Evolutionary conservation across 2,888 invertebrate genomes (phyloP).

Genomic region (Crocallis elinguaria): DNA sequence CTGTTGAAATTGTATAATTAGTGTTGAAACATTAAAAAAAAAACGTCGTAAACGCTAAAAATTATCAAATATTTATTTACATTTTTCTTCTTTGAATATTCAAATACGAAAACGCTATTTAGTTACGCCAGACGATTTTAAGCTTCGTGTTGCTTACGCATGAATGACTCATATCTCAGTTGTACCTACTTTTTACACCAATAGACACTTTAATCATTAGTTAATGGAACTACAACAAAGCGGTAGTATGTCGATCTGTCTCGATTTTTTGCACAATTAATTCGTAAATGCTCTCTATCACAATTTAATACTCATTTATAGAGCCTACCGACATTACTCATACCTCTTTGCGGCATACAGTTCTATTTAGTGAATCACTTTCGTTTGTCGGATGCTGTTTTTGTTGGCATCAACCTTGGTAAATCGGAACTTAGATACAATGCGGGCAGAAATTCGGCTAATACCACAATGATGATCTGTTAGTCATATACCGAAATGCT

Average conservation of each 20-base stretch:
- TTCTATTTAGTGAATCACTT: conserved; percentile 55
- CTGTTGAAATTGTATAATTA: no score
- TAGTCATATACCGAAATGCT: conserved; percentile 22
- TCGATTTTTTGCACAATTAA: conserved; percentile 30
- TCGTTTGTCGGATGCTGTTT: conserved; percentile 44
- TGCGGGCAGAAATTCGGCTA: conserved; percentile 41
- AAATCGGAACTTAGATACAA: conserved; percentile 46
- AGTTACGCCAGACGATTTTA: no score
- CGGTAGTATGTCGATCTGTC: background rate
- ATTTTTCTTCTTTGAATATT: no score
- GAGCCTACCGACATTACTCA: conserved; percentile 35
- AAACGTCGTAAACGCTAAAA: no score
- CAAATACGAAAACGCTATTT: no score
- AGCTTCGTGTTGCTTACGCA: no score
- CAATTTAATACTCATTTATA: conserved; percentile 28
- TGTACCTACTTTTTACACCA: background rate
- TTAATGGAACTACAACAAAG: background rate
- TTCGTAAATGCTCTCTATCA: conserved; percentile 14
- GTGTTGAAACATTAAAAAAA: no score
- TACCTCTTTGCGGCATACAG: conserved; percentile 37
- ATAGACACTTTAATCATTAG: background rate
- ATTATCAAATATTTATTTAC: no score
- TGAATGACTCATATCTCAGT: background rate
- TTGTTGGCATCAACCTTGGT: conserved; percentile 37
- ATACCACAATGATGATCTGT: conserved; percentile 32